Percentiles rank a stretch among this genome's conserved stretches.
Conservation (phyloP, 2,888 invertebrate genomes). For the Phyllotreta cruciferae region DNA sequence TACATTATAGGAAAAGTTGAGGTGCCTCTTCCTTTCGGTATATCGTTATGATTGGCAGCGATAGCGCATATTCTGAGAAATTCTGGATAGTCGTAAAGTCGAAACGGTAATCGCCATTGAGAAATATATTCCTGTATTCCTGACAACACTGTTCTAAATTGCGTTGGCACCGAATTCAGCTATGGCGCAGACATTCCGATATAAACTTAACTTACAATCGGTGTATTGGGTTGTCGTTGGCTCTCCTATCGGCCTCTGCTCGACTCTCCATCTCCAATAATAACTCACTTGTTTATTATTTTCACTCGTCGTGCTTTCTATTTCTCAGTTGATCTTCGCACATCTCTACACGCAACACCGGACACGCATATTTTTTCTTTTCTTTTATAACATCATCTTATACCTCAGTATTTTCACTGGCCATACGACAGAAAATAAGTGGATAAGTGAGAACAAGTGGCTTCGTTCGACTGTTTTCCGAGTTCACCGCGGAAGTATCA, state of each 20-base stretch:
- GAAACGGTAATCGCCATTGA: no score
- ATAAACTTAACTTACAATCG: constrained; percentile 1
- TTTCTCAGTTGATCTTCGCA: constrained; percentile 17
- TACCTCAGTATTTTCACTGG: no score
- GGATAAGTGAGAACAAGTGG: no score
- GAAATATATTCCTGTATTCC: neutral
- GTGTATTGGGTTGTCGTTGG: constrained; percentile 6
- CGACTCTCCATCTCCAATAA: constrained; percentile 25
- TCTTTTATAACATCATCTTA: no score
- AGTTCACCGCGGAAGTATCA: no score
- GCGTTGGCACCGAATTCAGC: neutral
- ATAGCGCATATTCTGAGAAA: no score
- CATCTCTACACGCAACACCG: constrained; percentile 2
- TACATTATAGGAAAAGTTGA: no score
- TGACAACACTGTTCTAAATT: neutral
- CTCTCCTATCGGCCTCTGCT: constrained; percentile 3
- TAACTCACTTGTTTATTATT: constrained; percentile 30
- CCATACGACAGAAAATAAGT: no score
- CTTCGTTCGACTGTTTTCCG: no score
- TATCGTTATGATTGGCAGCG: no score
- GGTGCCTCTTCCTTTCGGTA: no score
- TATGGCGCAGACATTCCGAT: constrained; percentile 10
- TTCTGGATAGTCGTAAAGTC: no score
- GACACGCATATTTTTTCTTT: constrained; percentile 1
- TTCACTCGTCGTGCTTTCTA: constrained; percentile 18